These are phyloP conservation scores for Nipponacmea schrenckii DNA, from an alignment of 2,888 invertebrate genomes.

Conservation along the genomic window DNA sequence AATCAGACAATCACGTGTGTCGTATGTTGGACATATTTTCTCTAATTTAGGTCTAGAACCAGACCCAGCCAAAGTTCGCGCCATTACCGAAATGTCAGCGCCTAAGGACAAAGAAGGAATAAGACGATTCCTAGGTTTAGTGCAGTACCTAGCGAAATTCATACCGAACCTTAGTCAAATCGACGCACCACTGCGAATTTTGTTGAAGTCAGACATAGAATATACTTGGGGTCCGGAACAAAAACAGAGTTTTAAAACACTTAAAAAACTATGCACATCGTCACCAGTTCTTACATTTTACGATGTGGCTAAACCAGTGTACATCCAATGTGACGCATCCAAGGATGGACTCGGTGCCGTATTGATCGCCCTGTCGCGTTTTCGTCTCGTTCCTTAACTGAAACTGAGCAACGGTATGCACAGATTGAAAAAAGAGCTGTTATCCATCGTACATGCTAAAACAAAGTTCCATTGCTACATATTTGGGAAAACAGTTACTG, in stretches of 20 bases:
- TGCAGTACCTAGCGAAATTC: constrained; percentile 37
- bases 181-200: constrained; percentile 31
- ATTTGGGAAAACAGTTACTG: constrained; percentile 19
- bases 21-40: constrained; percentile 33
- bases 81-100: constrained; percentile 36
- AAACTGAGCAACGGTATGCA: too few species aligned
- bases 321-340: constrained; percentile 37
- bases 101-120: constrained; percentile 37
- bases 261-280: constrained; percentile 18
- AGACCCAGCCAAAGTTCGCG: constrained; percentile 32
- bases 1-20: constrained; percentile 24
- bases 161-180: constrained; percentile 37
- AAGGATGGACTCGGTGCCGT: constrained; percentile 37
- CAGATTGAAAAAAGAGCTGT: constrained; percentile 28
- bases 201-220: constrained; percentile 30
- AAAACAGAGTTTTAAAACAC: constrained; percentile 27
- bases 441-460: constrained; percentile 33
- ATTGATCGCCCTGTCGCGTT: constrained; percentile 31
- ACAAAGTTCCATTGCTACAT: constrained; percentile 10
- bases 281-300: constrained; percentile 33
- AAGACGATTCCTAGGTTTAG: constrained; percentile 34
- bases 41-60: constrained; percentile 28
- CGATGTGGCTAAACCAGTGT: constrained; percentile 30
- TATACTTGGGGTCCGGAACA: constrained; percentile 34
- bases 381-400: constrained; percentile 31